phyloP scores from a whole-genome alignment of 1,140 invertebrate species.

The Ceratitis capitata region DNA sequence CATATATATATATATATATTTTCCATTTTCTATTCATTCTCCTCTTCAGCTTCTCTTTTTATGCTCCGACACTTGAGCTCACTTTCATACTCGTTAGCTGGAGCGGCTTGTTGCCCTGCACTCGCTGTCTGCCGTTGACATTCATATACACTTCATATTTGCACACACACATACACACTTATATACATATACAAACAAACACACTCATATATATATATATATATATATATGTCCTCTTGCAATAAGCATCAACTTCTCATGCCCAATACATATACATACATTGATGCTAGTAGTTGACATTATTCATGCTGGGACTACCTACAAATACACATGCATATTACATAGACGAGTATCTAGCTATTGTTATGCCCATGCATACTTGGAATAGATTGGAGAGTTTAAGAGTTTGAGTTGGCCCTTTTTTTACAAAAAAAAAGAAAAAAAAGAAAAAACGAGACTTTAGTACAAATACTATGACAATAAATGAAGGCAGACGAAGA shows the following conservation, averaged over 20 bases:
- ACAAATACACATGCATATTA: too few species aligned
- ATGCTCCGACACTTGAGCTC: neutral
- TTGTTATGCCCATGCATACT: neutral
- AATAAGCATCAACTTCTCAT: too few species aligned
- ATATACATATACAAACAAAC: too few species aligned
- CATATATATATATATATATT: neutral
- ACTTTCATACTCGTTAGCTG: neutral
- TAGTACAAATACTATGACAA: neutral
- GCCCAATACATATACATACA: too few species aligned
- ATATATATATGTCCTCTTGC: too few species aligned
- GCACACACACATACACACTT: neutral
- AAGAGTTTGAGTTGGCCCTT: neutral
- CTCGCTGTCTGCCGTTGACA: neutral
- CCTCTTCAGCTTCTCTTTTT: neutral
- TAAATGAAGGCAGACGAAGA: neutral
- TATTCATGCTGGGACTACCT: neutral
- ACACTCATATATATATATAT: too few species aligned
- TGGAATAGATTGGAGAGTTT: too few species aligned
- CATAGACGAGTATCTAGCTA: too few species aligned
- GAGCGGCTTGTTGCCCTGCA: neutral
- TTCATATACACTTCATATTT: too few species aligned
- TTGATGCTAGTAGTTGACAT: conserved; percentile 4
- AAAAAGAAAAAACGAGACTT: neutral
- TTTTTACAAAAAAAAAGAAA: neutral
- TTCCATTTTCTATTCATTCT: neutral